phyloP scores from a whole-genome alignment of 2,797 vertebrate species.

The Coilia nasus region DNA sequence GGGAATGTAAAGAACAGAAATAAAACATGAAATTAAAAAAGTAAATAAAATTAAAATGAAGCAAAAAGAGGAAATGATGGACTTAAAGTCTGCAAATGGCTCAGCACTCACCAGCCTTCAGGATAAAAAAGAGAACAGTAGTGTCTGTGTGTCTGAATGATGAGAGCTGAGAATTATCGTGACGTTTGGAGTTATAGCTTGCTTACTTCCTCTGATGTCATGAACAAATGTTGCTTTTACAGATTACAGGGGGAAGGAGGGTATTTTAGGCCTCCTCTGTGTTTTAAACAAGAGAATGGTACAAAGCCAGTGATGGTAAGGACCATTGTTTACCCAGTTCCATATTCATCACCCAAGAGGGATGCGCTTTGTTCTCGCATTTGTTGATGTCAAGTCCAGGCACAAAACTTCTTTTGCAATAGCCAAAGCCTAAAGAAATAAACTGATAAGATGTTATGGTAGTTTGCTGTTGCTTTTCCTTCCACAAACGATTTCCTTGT shows the following conservation, averaged over 20 bases:
- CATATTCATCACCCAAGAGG: background rate
- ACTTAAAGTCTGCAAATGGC: background rate
- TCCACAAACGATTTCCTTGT: conserved; percentile 47
- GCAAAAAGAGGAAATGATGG: background rate
- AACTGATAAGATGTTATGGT: background rate
- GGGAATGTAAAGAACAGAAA: background rate
- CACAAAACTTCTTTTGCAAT: background rate
- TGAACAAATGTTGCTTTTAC: background rate
- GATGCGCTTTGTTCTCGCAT: background rate
- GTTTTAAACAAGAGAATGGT: background rate
- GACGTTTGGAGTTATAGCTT: background rate
- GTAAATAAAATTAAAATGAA: background rate
- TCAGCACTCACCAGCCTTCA: background rate
- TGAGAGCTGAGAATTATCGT: background rate
- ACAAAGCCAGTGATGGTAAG: background rate
- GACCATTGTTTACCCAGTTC: background rate
- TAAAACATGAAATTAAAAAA: conserved; percentile 5
- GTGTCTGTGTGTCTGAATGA: background rate
- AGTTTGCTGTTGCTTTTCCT: background rate
- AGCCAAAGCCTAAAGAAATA: background rate
- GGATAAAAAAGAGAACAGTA: background rate
- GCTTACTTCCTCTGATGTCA: background rate
- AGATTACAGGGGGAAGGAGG: background rate
- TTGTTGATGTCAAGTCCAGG: conserved; percentile 14
- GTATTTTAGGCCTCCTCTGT: background rate